Percentiles rank a stretch among this genome's conserved stretches.
Conservation (phyloP, 1,140 invertebrate species). For the Ephestia elutella region DNA sequence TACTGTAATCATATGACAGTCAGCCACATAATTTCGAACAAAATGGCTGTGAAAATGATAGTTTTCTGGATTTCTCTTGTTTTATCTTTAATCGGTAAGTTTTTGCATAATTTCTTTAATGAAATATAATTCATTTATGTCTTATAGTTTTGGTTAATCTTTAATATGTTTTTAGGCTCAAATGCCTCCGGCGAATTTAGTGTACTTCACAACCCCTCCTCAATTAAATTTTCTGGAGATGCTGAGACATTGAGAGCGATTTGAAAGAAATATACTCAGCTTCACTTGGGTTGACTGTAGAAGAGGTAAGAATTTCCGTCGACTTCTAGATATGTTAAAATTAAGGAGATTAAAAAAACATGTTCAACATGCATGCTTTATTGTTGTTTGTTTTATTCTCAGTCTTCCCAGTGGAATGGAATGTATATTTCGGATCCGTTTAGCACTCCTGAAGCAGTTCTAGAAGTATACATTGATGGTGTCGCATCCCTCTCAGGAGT, state of each 20-base stretch:
- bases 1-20: slow-evolving; percentile 65
- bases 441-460: slow-evolving; percentile 83
- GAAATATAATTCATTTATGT: neutral
- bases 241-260: slow-evolving; percentile 67
- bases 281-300: slow-evolving; percentile 80
- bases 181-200: slow-evolving; percentile 80
- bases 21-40: slow-evolving; percentile 44
- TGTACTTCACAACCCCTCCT: slow-evolving; percentile 79
- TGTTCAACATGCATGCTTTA: too few relatives aligned
- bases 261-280: slow-evolving; percentile 84
- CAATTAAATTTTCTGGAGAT: slow-evolving; percentile 79
- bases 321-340: neutral
- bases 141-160: slow-evolving; percentile 10
- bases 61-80: slow-evolving; percentile 50
- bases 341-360: too few relatives aligned
- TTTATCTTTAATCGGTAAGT: slow-evolving; percentile 57
- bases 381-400: slow-evolving; percentile 30
- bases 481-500: slow-evolving; percentile 71
- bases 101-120: neutral
- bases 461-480: slow-evolving; percentile 84
- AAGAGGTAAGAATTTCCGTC: slow-evolving; percentile 55
- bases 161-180: slow-evolving; percentile 68
- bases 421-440: slow-evolving; percentile 83
- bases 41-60: slow-evolving; percentile 60
- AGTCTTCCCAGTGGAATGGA: slow-evolving; percentile 82